phyloP scores from a whole-genome alignment of 2,888 invertebrate genomes.

The Micropterix aruncella region DNA sequence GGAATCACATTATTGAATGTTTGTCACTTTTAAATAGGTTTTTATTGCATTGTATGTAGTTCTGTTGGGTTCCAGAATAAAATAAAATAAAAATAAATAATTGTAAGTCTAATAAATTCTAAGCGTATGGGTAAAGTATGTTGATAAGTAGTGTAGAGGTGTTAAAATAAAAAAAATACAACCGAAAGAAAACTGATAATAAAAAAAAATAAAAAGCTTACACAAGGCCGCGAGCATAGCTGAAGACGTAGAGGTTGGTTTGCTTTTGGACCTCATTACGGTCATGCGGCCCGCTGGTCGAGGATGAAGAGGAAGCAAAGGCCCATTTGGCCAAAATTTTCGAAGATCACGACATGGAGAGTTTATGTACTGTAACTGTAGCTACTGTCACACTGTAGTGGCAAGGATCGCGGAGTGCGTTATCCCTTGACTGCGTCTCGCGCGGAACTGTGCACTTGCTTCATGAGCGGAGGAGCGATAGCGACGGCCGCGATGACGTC shows the following conservation, averaged over 20 bases:
- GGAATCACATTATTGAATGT: too few relatives aligned
- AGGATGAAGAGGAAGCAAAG: too few relatives aligned
- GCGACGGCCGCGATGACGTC: background rate
- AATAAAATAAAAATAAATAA: conserved; percentile 1
- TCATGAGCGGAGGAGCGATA: conserved; percentile 6
- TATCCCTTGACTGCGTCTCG: background rate
- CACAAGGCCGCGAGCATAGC: conserved; percentile 39
- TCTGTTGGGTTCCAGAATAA: background rate
- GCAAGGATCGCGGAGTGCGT: too few relatives aligned
- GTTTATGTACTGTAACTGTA: too few relatives aligned
- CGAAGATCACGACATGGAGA: too few relatives aligned
- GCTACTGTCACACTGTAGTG: too few relatives aligned
- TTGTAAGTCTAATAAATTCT: too few relatives aligned
- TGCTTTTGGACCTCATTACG: conserved; percentile 40
- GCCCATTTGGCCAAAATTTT: too few relatives aligned
- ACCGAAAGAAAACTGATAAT: conserved; percentile 23
- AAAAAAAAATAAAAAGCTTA: conserved; percentile 39
- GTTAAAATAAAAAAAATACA: conserved; percentile 2
- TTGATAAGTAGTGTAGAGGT: background rate
- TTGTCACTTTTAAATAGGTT: too few relatives aligned
- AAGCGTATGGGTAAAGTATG: too few relatives aligned
- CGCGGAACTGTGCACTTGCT: conserved; percentile 5
- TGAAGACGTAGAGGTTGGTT: conserved; percentile 37
- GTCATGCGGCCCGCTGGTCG: conserved; percentile 37
- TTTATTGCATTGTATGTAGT: too few relatives aligned